phyloP scores from a whole-genome alignment of 1,140 invertebrate genomes.

The Leptinotarsa texana region DNA sequence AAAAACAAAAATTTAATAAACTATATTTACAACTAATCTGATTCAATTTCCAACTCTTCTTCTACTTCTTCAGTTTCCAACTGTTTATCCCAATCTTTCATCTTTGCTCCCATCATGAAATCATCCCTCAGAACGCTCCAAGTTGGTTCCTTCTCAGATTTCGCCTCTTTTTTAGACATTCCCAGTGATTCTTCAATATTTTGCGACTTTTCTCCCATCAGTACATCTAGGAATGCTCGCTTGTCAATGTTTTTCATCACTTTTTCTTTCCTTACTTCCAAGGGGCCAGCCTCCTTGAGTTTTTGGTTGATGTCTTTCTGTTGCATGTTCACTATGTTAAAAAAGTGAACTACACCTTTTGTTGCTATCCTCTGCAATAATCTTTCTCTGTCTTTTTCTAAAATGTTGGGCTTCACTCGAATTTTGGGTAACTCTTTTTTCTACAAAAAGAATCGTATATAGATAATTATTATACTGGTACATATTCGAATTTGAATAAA shows the following conservation, averaged over 20 bases:
- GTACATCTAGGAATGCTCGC: constrained; percentile 77
- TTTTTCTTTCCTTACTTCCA: constrained; percentile 81
- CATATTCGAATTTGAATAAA: no score
- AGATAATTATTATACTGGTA: constrained; percentile 7
- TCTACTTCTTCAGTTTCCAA: constrained; percentile 55
- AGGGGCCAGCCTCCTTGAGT: constrained; percentile 71
- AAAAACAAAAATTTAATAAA: constrained; percentile 3
- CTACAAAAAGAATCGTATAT: constrained; percentile 53
- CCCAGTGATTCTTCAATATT: constrained; percentile 56
- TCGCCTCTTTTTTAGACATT: constrained; percentile 56
- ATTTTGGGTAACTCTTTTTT: constrained; percentile 68
- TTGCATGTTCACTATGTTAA: constrained; percentile 86
- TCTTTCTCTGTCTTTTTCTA: constrained; percentile 75
- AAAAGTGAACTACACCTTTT: constrained; percentile 88
- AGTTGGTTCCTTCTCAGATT: constrained; percentile 53
- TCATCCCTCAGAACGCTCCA: constrained; percentile 72
- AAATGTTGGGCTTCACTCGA: constrained; percentile 73
- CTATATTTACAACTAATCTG: constrained; percentile 34
- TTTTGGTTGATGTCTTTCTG: constrained; percentile 78
- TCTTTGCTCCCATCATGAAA: constrained; percentile 84
- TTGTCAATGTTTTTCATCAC: constrained; percentile 82
- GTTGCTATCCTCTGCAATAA: constrained; percentile 82
- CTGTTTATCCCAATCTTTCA: constrained; percentile 91
- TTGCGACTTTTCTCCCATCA: constrained; percentile 75
- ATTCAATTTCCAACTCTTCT: constrained; percentile 37